Percentiles rank a stretch among this genome's conserved stretches.
Evolutionary conservation across 2,888 invertebrate genomes (phyloP).

Genomic region (Macropis europaea): DNA sequence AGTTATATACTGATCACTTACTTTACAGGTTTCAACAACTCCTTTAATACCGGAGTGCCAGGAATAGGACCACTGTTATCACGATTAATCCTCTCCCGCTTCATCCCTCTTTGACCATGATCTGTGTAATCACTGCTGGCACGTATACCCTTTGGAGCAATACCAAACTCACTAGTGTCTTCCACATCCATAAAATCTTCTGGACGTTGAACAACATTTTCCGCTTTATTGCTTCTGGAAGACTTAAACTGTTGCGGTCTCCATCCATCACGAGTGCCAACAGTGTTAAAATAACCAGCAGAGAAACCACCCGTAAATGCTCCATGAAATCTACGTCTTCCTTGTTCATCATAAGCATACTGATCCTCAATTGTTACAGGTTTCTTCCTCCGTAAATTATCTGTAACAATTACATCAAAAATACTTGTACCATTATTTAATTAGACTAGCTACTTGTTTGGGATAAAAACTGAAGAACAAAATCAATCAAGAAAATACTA

Average conservation of each 20-base stretch:
- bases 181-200: conserved; percentile 99
- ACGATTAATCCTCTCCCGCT: conserved; percentile 76
- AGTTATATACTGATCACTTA: conserved; percentile 64
- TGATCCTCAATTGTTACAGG: conserved; percentile 92
- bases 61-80: conserved; percentile 78
- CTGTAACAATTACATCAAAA: conserved; percentile 78
- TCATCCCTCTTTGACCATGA: conserved; percentile 73
- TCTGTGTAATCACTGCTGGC: conserved; percentile 89
- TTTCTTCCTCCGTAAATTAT: conserved; percentile 89
- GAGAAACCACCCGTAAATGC: conserved; percentile 99
- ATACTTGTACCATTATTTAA: neutral
- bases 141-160: conserved; percentile 92
- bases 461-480: too few species aligned
- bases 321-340: conserved; percentile 96
- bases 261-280: conserved; percentile 98
- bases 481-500: too few species aligned
- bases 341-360: conserved; percentile 93
- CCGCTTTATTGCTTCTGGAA: conserved; percentile 87
- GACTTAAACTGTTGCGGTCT: conserved; percentile 94
- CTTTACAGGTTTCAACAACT: conserved; percentile 82
- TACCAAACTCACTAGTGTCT: conserved; percentile 96
- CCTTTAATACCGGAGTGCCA: conserved; percentile 81
- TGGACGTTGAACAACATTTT: conserved; percentile 83
- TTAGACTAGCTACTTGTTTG: neutral
- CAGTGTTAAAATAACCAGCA: conserved; percentile 98